Conservation (phyloP, 2,888 invertebrate genomes). For the Fabriciana adippe region DNA sequence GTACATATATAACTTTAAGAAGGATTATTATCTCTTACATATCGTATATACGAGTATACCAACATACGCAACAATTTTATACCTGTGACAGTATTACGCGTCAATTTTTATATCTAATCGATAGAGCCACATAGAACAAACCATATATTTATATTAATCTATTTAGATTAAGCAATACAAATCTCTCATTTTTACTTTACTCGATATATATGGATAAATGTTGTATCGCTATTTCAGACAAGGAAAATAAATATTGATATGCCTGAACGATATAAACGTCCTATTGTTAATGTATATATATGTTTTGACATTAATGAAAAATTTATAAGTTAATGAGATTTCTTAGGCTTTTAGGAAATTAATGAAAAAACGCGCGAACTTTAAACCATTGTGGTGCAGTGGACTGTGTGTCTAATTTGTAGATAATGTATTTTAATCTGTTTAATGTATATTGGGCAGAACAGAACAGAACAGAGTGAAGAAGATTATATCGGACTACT, state of each 20-base stretch:
- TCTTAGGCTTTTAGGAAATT: no score
- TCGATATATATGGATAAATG: constrained; percentile 6
- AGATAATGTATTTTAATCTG: no score
- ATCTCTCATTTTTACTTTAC: constrained; percentile 34
- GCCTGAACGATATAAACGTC: neutral
- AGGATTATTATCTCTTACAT: constrained; percentile 8
- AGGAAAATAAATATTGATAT: neutral
- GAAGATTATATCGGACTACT: no score
- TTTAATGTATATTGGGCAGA: no score
- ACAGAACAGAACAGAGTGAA: no score
- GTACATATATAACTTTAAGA: neutral
- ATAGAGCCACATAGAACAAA: constrained; percentile 24
- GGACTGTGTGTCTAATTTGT: no score
- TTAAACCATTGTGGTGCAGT: no score
- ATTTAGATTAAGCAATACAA: constrained; percentile 20
- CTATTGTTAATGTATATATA: neutral
- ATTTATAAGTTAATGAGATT: no score
- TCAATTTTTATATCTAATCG: constrained; percentile 42
- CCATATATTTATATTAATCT: neutral
- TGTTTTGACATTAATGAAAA: no score
- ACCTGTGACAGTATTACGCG: constrained; percentile 31
- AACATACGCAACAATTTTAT: constrained; percentile 1
- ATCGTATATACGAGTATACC: neutral
- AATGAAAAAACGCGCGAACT: no score
- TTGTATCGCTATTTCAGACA: constrained; percentile 4